phyloP scores from a whole-genome alignment of 2,113 vertebrate species.

The Spea multiplicata region DNA sequence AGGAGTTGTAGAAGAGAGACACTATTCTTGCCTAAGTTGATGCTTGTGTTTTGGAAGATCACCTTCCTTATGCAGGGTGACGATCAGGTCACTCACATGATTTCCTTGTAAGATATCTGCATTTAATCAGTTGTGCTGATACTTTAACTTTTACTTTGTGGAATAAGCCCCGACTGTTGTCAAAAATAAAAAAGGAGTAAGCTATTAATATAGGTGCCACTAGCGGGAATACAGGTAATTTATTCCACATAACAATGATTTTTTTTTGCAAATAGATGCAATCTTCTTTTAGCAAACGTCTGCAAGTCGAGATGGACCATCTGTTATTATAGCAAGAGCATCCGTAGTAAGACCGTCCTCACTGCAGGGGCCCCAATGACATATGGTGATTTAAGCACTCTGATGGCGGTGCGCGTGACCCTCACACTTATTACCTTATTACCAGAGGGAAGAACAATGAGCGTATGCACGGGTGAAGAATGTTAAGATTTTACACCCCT shows the following conservation, averaged over 20 bases:
- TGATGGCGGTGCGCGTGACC: constrained; percentile 17
- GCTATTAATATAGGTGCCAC: constrained; percentile 13
- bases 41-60: too few relatives aligned
- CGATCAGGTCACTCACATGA: too few relatives aligned
- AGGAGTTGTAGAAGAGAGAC: too few relatives aligned
- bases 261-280: constrained; percentile 17
- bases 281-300: constrained; percentile 5
- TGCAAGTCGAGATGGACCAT: constrained; percentile 33
- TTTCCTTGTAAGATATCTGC: too few relatives aligned
- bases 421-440: constrained; percentile 38
- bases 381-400: constrained; percentile 28
- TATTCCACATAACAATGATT: constrained; percentile 9
- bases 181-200: not conserved
- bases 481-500: too few relatives aligned
- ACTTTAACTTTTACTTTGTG: not conserved
- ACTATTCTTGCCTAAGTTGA: too few relatives aligned
- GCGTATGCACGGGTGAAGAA: not conserved
- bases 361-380: constrained; percentile 19
- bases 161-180: not conserved
- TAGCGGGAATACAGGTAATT: constrained; percentile 14
- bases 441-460: constrained; percentile 6
- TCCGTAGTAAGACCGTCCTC: constrained; percentile 18
- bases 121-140: too few relatives aligned
- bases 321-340: constrained; percentile 29
- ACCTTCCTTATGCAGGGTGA: too few relatives aligned